Base-by-base conservation (phyloP, 2,888 invertebrate species). In the Drosophila antonietae region DNA sequence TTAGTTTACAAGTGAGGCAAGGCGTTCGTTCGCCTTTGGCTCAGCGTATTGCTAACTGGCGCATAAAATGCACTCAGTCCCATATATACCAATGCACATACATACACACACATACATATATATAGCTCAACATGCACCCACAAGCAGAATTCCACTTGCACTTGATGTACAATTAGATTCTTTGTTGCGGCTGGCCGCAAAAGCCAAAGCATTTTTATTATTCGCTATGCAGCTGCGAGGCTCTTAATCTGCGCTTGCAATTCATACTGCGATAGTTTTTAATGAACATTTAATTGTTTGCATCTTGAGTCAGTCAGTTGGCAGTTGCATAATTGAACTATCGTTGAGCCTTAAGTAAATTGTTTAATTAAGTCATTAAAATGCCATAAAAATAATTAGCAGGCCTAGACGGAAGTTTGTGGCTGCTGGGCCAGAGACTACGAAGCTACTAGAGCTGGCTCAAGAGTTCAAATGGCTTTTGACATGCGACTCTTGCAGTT, bases 341-440 rank as follows among this genome's bases (percentile, higher is more conserved):
- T 81, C 68, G 63, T 56, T 64, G 53, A 44, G 78, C 60, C 57
- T 60, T 78, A 55, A 88, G 87, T 69, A 83, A 88, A 88, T 88
- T 88, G 89, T 90, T 86, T 86, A 83, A 86, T 86, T 86, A 88
- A 86, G 83, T 77, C 83, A 90, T 86, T 86, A 86, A 86, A 86
- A 77, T 63, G 75, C 81, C 73, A 90, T 88, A 86, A 88, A 88
- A 81, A 89, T 89, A 79, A 84, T 81, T 75, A 83, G 55, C 60
- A 74, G 53, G 85, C 88, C 72, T 62, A 73, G 60, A 52, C 71
- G 68, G 61, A 60, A 70, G 61, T 51, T 41, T 46, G 35, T 63
- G 60, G 58, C 65, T 52, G 52, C 44, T 28, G 28, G 56, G 60
- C 20, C 35, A 15, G 46, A 23, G 53, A 20, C 46, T 23, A 14